Percentiles rank a stretch among this genome's conserved stretches.
Evolutionary conservation across 2,113 vertebrate genomes (phyloP).

Genomic region (Microcebus ravelobensis): DNA sequence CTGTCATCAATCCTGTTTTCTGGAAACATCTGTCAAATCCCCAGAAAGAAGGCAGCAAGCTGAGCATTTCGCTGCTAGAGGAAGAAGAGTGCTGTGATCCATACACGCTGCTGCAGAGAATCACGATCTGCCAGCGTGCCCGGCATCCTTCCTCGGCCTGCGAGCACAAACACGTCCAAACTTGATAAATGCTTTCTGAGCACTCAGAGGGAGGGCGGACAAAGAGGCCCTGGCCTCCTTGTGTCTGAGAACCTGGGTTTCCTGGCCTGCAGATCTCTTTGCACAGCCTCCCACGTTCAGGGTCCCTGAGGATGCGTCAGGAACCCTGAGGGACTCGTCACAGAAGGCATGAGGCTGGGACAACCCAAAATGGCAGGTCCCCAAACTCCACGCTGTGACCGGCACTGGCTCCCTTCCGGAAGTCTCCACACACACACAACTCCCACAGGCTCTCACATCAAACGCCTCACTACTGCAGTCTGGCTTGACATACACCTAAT

Average conservation of each 20-base stretch:
- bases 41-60: conserved; percentile 36
- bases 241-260: not conserved
- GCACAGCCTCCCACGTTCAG: not conserved
- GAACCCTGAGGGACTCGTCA: not conserved
- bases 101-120: accelerated
- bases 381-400: not conserved
- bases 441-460: not conserved
- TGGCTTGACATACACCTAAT: not conserved
- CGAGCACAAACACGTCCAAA: accelerated
- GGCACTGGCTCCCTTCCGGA: not conserved
- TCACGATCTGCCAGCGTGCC: accelerated
- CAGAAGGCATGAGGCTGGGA: not conserved
- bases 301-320: not conserved
- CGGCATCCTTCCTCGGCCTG: not conserved
- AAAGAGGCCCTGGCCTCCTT: not conserved
- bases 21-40: not conserved
- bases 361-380: not conserved
- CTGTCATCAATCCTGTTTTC: not conserved
- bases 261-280: not conserved
- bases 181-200: not conserved
- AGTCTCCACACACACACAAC: not conserved
- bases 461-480: not conserved
- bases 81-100: accelerated
- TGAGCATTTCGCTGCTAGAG: not conserved
- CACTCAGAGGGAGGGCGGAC: accelerated